Percentiles rank a stretch among this genome's conserved stretches.
Conservation (phyloP, 2,113 vertebrate genomes). For the Albula goreensis region DNA sequence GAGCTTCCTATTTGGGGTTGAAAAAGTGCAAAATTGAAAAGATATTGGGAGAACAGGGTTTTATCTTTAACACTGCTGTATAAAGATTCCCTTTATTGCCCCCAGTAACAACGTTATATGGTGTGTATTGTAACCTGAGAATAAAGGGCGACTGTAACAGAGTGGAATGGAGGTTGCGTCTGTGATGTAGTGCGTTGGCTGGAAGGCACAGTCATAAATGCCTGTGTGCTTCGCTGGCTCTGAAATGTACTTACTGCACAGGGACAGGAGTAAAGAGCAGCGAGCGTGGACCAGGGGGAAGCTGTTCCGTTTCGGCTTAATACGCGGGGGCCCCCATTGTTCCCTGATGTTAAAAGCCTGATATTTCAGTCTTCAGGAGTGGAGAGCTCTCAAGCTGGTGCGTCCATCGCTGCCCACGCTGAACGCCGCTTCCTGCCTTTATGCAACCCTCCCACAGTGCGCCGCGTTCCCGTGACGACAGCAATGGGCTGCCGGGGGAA, state of each 20-base stretch:
- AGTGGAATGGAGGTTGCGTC: too few species aligned
- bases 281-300: too few species aligned
- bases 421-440: slow-evolving; percentile 47
- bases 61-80: background rate
- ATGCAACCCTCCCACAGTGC: slow-evolving; percentile 47
- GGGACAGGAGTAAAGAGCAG: too few species aligned
- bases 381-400: slow-evolving; percentile 28
- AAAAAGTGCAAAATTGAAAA: background rate
- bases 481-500: too few species aligned
- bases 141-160: too few species aligned
- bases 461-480: background rate
- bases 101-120: background rate
- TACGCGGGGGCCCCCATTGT: background rate
- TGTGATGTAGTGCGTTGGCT: too few species aligned
- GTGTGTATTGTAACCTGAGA: background rate
- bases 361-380: background rate
- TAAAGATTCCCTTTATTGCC: background rate
- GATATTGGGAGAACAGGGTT: background rate
- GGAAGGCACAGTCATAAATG: too few species aligned
- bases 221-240: too few species aligned
- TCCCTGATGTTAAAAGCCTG: background rate
- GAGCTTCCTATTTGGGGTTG: background rate
- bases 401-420: slow-evolving; percentile 34
- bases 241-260: too few species aligned
- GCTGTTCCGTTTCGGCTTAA: background rate